Evolutionary conservation across 2,888 invertebrate species (phyloP), one percentile per base, ranked within the genome.

Genomic region (Dynastes grantii): DNA sequence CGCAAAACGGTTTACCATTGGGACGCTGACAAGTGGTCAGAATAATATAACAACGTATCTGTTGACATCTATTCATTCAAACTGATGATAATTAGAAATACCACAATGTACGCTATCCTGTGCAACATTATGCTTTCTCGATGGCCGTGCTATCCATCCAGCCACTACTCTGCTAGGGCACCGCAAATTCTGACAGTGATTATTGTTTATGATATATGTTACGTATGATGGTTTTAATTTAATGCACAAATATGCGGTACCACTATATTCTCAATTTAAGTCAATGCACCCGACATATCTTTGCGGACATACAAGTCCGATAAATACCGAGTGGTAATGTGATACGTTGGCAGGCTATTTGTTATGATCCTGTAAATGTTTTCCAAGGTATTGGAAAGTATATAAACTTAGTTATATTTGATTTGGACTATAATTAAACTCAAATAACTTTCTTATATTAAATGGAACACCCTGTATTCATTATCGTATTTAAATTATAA

Each of bases 11-110:
- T 76, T 71, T 58, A 51, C 73, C 65, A 71, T 64, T 51, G 73
- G 76, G 79, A 80, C 80, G 80, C 77, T 81, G 80, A 81, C 78
- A 81, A 80, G 81, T 79, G 81, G 81, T 81, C 77, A 78, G 78
- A 76, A 77, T 77, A 78, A 78, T 80, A 77, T 78, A 78, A 78
- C 79, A 79, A 78, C 81, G 78, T 80, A 79, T 80, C 80, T 78
- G 78, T 79, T 81, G 81, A 81, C 81, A 73, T 80, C 81, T 78
- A 80, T 81, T 80, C 80, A 80, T 80, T 80, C 81, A 80, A 81
- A 81, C 78, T 78, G 81, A 81, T 82, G 81, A 82, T 81, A 82
- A 82, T 82, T 82, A 82, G 82, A 82, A 82, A 82, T 81, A 82
- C 82, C 82, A 80, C 82, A 82, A 82, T 80, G 76, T 61, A 65